Percentiles rank a stretch among this genome's conserved stretches.
Conservation (phyloP, 2,888 invertebrate species). For the Sepiola atlantica region DNA sequence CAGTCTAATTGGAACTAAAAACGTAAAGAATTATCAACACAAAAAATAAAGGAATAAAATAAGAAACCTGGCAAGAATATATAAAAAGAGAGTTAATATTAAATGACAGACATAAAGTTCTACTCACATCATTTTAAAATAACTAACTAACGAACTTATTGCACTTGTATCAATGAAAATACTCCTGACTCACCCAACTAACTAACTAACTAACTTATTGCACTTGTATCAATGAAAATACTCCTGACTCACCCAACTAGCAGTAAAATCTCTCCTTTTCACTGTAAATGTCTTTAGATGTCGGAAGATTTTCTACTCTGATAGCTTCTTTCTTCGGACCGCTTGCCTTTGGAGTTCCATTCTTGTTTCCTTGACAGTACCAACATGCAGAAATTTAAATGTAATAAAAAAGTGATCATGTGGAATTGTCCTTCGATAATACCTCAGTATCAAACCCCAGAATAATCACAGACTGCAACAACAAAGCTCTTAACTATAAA, state of each 20-base stretch:
- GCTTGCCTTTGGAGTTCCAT: too few species aligned
- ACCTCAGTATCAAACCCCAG: not conserved
- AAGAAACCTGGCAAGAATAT: not conserved
- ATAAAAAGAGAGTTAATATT: not conserved
- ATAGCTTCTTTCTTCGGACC: too few species aligned
- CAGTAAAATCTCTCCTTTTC: too few species aligned
- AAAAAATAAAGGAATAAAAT: not conserved
- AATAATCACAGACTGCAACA: not conserved
- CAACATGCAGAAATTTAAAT: too few species aligned
- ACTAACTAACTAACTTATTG: not conserved
- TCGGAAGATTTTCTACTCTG: too few species aligned
- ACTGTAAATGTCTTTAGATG: too few species aligned
- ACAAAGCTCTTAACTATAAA: not conserved
- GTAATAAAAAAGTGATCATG: not conserved
- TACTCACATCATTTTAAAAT: not conserved
- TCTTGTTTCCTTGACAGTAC: too few species aligned
- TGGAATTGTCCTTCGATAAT: not conserved
- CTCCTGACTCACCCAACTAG: too few species aligned
- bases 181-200: too few species aligned
- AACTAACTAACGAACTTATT: not conserved
- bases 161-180: too few species aligned
- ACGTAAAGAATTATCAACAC: not conserved
- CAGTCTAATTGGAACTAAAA: not conserved
- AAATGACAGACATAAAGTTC: not conserved
- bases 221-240: too few species aligned